Evolutionary conservation across 1,140 invertebrate genomes (phyloP).

Genomic region (Drosophila nasuta): DNA sequence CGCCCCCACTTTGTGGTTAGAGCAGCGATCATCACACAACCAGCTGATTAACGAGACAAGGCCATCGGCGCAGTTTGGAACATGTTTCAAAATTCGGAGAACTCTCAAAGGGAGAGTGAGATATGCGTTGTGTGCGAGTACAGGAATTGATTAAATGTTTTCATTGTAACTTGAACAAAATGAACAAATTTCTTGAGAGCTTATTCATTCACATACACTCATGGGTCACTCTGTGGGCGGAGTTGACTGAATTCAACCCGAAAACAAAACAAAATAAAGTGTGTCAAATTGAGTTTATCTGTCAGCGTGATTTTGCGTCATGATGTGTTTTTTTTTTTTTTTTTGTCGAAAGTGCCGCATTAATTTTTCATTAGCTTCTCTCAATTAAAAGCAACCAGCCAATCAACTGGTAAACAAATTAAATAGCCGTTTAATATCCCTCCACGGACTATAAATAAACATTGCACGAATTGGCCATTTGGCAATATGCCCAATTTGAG

Average conservation of each 20-base stretch:
- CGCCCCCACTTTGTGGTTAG: conserved; percentile 29
- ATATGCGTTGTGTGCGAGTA: conserved; percentile 33
- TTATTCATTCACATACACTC: conserved; percentile 1
- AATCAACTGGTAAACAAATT: conserved; percentile 54
- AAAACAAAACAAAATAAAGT: conserved; percentile 21
- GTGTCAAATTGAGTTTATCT: conserved; percentile 47
- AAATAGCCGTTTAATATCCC: conserved; percentile 45
- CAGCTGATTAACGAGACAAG: conserved; percentile 59
- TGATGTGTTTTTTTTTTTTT: not conserved
- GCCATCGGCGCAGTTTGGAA: conserved; percentile 48
- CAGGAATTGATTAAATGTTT: conserved; percentile 34
- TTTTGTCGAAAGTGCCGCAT: conserved; percentile 18
- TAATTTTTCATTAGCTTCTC: conserved; percentile 49
- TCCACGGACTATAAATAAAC: conserved; percentile 40
- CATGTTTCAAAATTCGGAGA: conserved; percentile 58
- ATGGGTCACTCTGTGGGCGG: conserved; percentile 17
- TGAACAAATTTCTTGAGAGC: not conserved
- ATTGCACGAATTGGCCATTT: conserved; percentile 47
- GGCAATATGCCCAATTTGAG: conserved; percentile 46
- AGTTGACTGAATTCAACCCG: not conserved
- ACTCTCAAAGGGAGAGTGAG: conserved; percentile 7
- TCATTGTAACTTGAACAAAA: conserved; percentile 9
- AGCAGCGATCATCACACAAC: not conserved
- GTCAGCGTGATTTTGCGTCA: conserved; percentile 37
- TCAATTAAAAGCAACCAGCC: conserved; percentile 47